A percentile compares a stretch with the other conserved stretches of the same genome.
Evolutionary conservation across 2,797 vertebrate species (phyloP).

Genomic region (Knipowitschia caucasica): DNA sequence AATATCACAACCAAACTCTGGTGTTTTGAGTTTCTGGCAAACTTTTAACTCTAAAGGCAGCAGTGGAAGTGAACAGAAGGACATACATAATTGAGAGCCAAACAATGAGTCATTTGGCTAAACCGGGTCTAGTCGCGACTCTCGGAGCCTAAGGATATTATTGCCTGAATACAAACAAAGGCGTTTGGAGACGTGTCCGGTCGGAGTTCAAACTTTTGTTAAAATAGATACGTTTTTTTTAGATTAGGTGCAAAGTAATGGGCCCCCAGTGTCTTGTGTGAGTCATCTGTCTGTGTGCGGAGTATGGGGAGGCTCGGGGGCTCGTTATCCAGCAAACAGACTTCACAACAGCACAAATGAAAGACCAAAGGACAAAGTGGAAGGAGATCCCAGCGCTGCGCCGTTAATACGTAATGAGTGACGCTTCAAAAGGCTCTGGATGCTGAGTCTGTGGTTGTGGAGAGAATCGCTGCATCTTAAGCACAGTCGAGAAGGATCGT

Average conservation of each 20-base stretch:
- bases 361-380: not conserved
- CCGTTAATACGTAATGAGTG: constrained; percentile 3
- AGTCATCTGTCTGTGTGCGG: constrained; percentile 47
- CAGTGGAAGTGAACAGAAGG: not conserved
- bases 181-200: constrained; percentile 7
- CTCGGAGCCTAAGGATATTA: constrained; percentile 12
- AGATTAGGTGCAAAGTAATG: constrained; percentile 17
- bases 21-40: too few species aligned
- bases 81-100: not conserved
- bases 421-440: too few species aligned
- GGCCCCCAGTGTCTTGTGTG: constrained; percentile 28
- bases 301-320: constrained; percentile 18
- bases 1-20: too few species aligned
- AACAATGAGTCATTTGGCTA: not conserved
- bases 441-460: constrained; percentile 1
- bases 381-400: not conserved
- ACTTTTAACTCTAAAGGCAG: too few species aligned
- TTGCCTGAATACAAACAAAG: constrained; percentile 17
- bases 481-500: too few species aligned
- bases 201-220: constrained; percentile 16
- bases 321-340: constrained; percentile 26
- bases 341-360: constrained; percentile 7
- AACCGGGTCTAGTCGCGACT: not conserved
- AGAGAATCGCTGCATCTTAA: not conserved
- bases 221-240: constrained; percentile 30